A percentile compares a stretch with the other conserved stretches of the same genome.
phyloP scores from a whole-genome alignment of 2,113 vertebrate genomes.

The Morphnarchus princeps region DNA sequence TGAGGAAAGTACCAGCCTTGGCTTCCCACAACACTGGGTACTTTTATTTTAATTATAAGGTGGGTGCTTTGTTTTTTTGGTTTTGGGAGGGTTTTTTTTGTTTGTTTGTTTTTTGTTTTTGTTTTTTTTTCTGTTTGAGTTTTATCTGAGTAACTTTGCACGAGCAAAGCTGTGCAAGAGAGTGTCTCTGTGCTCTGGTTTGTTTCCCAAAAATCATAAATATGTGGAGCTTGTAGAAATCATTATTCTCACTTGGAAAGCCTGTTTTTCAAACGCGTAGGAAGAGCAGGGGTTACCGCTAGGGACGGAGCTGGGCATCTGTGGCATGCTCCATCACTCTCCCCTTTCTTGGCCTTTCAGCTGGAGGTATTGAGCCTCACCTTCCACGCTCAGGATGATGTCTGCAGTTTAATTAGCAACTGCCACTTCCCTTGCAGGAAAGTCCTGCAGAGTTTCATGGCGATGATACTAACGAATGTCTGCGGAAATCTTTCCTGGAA shows the following conservation, averaged over 20 bases:
- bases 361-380: neutral
- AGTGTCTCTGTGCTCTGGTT: neutral
- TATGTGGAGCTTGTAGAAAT: neutral
- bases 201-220: neutral
- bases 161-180: neutral
- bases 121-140: neutral
- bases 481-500: neutral
- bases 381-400: neutral
- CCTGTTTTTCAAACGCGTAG: neutral
- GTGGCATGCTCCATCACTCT: neutral
- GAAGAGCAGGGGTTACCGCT: neutral
- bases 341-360: neutral
- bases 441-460: neutral
- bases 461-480: conserved; percentile 19
- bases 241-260: neutral
- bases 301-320: neutral
- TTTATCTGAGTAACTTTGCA: neutral
- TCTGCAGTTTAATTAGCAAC: conserved; percentile 45
- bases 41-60: neutral
- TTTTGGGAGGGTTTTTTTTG: too few relatives aligned
- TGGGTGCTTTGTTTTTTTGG: neutral
- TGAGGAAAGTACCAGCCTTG: neutral
- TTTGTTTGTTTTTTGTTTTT: too few relatives aligned
- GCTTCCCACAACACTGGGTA: neutral
- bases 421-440: conserved; percentile 7